Percentiles rank a stretch among this genome's conserved stretches.
phyloP scores from a whole-genome alignment of 2,888 invertebrate genomes.

The Acleris emargana region DNA sequence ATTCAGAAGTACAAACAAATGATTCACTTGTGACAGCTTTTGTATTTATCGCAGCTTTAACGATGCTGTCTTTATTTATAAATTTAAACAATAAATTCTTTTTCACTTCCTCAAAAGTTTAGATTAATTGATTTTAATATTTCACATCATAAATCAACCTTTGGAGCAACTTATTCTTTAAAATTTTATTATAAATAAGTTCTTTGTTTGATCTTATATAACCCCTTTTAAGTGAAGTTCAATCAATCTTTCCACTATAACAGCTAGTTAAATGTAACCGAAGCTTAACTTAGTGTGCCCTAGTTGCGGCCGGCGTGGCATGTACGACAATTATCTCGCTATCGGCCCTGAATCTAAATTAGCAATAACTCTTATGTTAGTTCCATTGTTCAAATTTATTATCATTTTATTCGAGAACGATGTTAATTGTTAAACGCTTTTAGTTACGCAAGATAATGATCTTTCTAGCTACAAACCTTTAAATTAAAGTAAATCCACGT shows the following conservation, averaged over 20 bases:
- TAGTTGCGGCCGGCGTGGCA: conserved; percentile 40
- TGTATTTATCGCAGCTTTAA: too few species aligned
- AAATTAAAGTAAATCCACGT: neutral
- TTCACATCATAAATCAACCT: too few species aligned
- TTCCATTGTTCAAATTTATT: conserved; percentile 39
- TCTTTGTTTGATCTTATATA: too few species aligned
- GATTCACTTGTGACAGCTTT: neutral
- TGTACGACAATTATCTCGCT: conserved; percentile 41
- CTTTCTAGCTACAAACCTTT: neutral
- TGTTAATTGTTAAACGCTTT: conserved; percentile 34
- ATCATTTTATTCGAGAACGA: conserved; percentile 28
- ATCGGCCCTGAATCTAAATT: conserved; percentile 46
- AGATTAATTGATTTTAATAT: too few species aligned
- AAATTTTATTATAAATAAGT: too few species aligned
- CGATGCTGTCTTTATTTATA: too few species aligned
- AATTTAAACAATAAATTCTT: too few species aligned
- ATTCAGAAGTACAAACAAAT: neutral
- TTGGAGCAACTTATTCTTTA: too few species aligned
- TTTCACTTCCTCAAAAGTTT: too few species aligned
- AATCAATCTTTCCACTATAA: conserved; percentile 27
- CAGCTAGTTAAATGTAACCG: conserved; percentile 28
- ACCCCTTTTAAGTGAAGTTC: too few species aligned
- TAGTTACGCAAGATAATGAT: conserved; percentile 23
- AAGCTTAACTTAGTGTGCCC: conserved; percentile 38
- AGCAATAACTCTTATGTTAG: conserved; percentile 41